Conservation (phyloP, 2,797 vertebrate species). For the Liparis tanakae region DNA sequence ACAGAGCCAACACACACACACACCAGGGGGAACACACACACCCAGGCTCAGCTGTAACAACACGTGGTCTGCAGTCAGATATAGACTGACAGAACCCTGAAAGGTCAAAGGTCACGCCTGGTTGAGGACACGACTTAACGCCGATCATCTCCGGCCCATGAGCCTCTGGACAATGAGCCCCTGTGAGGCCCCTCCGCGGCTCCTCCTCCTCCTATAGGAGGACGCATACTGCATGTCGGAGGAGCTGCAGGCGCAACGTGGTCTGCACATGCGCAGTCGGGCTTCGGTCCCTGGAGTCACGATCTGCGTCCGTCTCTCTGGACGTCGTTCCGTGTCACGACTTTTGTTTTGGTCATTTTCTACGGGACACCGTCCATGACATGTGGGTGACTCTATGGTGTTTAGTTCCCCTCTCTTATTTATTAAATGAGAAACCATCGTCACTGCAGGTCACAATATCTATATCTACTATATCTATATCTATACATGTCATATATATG, state of each 20-base stretch:
- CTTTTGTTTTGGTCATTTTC: not conserved
- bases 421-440: too few species aligned
- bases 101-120: not conserved
- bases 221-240: too few species aligned
- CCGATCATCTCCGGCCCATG: not conserved
- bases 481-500: too few species aligned
- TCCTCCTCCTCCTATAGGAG: too few species aligned
- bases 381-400: not conserved
- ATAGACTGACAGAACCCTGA: not conserved
- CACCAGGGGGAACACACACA: not conserved
- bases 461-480: too few species aligned
- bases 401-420: not conserved
- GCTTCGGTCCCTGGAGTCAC: too few species aligned
- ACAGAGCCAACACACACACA: not conserved
- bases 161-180: conserved; percentile 18
- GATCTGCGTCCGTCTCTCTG: not conserved
- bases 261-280: too few species aligned
- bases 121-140: not conserved
- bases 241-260: too few species aligned
- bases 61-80: not conserved
- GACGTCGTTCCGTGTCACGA: not conserved
- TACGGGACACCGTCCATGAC: not conserved
- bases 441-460: too few species aligned
- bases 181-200: conserved; percentile 11
- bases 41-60: not conserved